Conservation (phyloP, 2,888 invertebrate genomes). For the Heliconius charithonia region DNA sequence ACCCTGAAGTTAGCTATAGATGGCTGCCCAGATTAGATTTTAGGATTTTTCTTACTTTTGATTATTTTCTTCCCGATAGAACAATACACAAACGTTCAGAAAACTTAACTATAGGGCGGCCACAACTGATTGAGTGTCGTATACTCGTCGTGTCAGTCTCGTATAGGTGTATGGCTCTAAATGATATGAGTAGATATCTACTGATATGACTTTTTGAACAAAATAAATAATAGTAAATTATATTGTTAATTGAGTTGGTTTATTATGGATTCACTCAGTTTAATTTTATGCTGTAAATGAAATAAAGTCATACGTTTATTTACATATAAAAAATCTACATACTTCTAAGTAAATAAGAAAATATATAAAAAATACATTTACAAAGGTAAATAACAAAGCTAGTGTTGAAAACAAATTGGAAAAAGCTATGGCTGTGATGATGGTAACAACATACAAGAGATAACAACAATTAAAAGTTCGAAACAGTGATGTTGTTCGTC, state of each 20-base stretch:
- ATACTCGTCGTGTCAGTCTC: too few relatives aligned
- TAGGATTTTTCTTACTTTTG: too few relatives aligned
- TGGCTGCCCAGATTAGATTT: too few relatives aligned
- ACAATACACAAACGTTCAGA: background rate
- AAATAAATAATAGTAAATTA: conserved; percentile 5
- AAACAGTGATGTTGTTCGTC: conserved; percentile 1
- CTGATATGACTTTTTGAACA: background rate
- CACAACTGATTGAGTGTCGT: background rate
- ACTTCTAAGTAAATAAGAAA: background rate
- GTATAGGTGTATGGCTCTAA: background rate
- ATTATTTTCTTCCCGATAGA: too few relatives aligned
- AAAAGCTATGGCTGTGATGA: conserved; percentile 9
- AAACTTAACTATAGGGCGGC: background rate
- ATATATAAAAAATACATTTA: background rate
- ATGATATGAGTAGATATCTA: background rate
- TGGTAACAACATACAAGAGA: conserved; percentile 16
- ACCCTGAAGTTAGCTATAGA: background rate
- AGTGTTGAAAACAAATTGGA: background rate
- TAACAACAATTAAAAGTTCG: background rate
- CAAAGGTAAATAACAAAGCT: background rate
- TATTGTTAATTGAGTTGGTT: background rate
- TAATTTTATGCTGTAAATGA: background rate
- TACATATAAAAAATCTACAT: background rate
- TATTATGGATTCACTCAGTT: background rate
- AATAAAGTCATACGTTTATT: background rate